Evolutionary conservation across 2,888 invertebrate genomes (phyloP).

Genomic region (Incurvaria masculella): DNA sequence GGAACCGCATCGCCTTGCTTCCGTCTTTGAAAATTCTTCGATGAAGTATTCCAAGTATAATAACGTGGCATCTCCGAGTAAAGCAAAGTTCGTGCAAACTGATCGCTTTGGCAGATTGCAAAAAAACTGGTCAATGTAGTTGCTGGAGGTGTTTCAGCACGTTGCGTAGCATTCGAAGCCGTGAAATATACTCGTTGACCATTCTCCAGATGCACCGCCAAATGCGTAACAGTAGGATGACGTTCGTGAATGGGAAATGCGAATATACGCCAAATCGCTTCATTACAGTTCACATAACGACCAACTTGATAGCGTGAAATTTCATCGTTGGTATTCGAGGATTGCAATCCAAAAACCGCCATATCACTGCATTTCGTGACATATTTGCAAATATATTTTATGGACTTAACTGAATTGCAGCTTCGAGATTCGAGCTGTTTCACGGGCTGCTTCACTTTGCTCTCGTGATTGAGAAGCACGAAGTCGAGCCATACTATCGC

Average conservation of each 20-base stretch:
- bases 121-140: slow-evolving; percentile 16
- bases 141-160: slow-evolving; percentile 17
- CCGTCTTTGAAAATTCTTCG: slow-evolving; percentile 8
- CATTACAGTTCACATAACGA: neutral
- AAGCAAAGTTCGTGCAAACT: slow-evolving; percentile 2
- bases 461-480: no score
- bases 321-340: neutral
- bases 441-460: no score
- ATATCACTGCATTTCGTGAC: neutral
- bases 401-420: no score
- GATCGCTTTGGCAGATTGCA: slow-evolving; percentile 2
- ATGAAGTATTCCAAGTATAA: slow-evolving; percentile 5
- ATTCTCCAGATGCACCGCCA: no score
- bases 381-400: no score
- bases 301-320: neutral
- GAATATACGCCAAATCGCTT: neutral
- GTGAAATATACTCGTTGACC: slow-evolving; percentile 18
- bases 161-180: slow-evolving; percentile 14
- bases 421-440: no score
- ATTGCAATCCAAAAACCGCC: neutral
- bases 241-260: neutral
- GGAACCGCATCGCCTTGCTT: slow-evolving; percentile 12
- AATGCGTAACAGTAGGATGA: neutral
- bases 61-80: slow-evolving; percentile 3
- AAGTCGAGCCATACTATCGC: no score